Percentiles rank a stretch among this genome's conserved stretches.
Conservation (phyloP, 2,888 invertebrate genomes). For the Andrena marginata region DNA sequence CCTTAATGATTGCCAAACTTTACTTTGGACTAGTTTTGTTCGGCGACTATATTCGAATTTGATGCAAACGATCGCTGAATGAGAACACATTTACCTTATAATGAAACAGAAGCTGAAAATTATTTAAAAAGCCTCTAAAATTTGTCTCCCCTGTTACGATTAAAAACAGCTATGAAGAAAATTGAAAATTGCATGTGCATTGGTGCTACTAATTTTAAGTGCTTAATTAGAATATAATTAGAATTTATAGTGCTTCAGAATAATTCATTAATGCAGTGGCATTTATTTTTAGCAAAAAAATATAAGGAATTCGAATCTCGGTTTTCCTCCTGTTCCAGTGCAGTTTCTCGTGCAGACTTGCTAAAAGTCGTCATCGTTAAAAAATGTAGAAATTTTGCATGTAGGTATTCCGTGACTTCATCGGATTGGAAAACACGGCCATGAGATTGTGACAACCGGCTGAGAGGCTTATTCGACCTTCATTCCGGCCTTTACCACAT, state of each 20-base stretch:
- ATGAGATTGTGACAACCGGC: conserved; percentile 57
- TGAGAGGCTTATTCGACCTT: conserved; percentile 75
- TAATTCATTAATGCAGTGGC: not conserved
- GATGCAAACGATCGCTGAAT: too few relatives aligned
- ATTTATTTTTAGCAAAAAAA: not conserved
- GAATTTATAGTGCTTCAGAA: not conserved
- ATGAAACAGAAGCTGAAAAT: too few relatives aligned
- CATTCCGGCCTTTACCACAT: conserved; percentile 82
- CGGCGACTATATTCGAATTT: too few relatives aligned
- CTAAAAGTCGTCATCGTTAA: conserved; percentile 27
- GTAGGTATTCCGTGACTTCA: conserved; percentile 41
- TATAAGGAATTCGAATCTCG: not conserved
- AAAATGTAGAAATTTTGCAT: conserved; percentile 17
- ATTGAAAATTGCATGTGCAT: too few relatives aligned
- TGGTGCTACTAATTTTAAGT: too few relatives aligned
- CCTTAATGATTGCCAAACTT: conserved; percentile 1
- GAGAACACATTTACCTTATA: too few relatives aligned
- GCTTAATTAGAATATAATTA: too few relatives aligned
- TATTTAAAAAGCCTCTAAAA: too few relatives aligned
- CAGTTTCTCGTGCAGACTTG: not conserved
- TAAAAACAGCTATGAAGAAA: too few relatives aligned
- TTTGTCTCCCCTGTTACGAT: too few relatives aligned
- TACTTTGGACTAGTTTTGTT: too few relatives aligned
- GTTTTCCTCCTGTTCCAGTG: not conserved
- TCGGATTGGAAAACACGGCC: conserved; percentile 56